Percentiles rank a stretch among this genome's conserved stretches.
Conservation (phyloP, 1,140 invertebrate species). For the Megalopta genalis region DNA sequence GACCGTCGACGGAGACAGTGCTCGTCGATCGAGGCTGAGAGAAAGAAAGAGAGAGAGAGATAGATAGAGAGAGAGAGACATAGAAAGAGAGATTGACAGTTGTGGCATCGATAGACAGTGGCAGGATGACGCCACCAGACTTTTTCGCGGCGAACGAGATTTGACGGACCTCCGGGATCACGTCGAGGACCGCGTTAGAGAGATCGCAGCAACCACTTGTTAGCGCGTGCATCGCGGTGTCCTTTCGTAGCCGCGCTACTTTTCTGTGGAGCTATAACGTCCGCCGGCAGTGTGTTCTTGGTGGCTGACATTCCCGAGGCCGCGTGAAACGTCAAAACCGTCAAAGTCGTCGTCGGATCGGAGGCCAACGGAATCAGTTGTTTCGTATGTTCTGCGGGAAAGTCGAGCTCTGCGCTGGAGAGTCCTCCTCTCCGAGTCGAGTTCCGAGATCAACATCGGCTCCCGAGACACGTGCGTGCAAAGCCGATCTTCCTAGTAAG, state of each 20-base stretch:
- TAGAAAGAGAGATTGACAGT: constrained; percentile 21
- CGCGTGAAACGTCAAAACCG: background rate
- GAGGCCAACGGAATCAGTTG: background rate
- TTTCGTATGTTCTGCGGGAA: background rate
- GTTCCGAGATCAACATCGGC: background rate
- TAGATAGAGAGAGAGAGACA: too few relatives aligned
- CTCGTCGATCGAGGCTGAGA: background rate
- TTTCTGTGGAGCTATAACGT: background rate
- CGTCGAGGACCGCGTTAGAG: too few relatives aligned
- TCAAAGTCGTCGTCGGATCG: too few relatives aligned
- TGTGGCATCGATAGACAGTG: too few relatives aligned
- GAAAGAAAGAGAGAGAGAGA: too few relatives aligned
- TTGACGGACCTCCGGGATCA: too few relatives aligned
- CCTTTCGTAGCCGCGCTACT: background rate
- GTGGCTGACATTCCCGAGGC: too few relatives aligned
- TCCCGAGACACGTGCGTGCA: constrained; percentile 52
- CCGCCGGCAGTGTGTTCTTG: too few relatives aligned
- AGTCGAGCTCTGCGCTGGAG: background rate
- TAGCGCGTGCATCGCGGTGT: background rate
- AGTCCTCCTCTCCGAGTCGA: background rate
- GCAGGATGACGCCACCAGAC: too few relatives aligned
- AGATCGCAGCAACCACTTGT: background rate
- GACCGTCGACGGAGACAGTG: background rate
- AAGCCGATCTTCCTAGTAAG: constrained; percentile 30
- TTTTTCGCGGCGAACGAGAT: too few relatives aligned